Conservation (phyloP, 1,140 invertebrate species). For the Papilio aristodemus region DNA sequence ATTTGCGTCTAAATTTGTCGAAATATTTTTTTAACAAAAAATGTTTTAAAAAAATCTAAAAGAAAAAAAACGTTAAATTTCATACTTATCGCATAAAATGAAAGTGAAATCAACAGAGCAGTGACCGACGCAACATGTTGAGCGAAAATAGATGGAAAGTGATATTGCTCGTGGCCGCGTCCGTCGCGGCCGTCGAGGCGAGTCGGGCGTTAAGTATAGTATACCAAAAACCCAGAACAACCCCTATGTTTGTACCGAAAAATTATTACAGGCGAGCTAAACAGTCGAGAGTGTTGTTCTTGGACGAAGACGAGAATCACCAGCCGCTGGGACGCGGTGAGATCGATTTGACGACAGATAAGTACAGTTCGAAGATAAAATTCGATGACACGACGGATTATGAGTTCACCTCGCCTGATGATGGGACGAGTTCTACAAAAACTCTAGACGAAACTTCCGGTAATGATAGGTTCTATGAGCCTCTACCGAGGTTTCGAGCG, state of each 20-base stretch:
- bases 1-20: constrained; percentile 39
- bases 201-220: constrained; percentile 64
- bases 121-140: constrained; percentile 74
- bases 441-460: constrained; percentile 44
- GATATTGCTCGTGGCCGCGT: constrained; percentile 63
- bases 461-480: constrained; percentile 67
- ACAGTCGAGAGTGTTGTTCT: constrained; percentile 60
- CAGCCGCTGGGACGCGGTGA: constrained; percentile 61
- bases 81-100: constrained; percentile 54
- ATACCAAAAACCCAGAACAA: constrained; percentile 56
- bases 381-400: constrained; percentile 67
- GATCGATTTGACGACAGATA: constrained; percentile 63
- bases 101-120: constrained; percentile 70
- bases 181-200: constrained; percentile 60
- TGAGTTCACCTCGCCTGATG: constrained; percentile 65
- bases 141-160: constrained; percentile 77
- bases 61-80: constrained; percentile 33
- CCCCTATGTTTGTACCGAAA: constrained; percentile 69
- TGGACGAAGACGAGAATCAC: constrained; percentile 65
- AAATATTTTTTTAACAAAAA: constrained; percentile 39
- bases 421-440: constrained; percentile 39
- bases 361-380: constrained; percentile 61
- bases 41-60: constrained; percentile 37
- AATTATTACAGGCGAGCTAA: constrained; percentile 49
- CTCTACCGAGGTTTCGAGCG: constrained; percentile 48